A percentile compares a stretch with the other conserved stretches of the same genome.
Evolutionary conservation across 2,113 vertebrate species (phyloP).

Genomic region (Australoheros scitulus): DNA sequence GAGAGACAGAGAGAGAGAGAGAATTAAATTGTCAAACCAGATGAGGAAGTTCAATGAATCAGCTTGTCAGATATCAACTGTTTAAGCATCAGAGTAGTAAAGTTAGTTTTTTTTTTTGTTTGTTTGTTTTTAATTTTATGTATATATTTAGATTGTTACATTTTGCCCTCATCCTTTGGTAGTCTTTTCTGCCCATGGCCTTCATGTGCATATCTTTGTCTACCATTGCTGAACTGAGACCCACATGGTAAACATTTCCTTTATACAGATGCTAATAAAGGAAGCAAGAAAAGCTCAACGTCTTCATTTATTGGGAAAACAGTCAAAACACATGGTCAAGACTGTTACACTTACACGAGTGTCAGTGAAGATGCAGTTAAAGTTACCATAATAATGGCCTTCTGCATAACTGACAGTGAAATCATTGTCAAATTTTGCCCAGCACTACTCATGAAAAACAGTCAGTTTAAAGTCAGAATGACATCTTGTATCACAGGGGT

Average conservation of each 20-base stretch:
- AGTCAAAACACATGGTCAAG: background rate
- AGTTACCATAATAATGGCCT: background rate
- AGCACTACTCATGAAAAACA: background rate
- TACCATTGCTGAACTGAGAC: background rate
- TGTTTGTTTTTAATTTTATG: background rate
- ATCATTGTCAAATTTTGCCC: background rate
- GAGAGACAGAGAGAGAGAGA: too few species aligned
- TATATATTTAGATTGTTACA: background rate
- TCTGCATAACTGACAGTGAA: background rate
- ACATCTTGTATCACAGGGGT: background rate
- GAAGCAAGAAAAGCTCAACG: background rate
- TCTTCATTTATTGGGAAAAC: background rate
- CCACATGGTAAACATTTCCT: background rate
- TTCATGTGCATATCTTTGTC: rapidly evolving
- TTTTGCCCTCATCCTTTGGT: background rate
- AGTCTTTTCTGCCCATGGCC: background rate
- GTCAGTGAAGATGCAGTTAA: background rate
- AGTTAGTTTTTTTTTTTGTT: rapidly evolving
- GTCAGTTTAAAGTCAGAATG: background rate
- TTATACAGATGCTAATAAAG: background rate
- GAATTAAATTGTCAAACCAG: background rate
- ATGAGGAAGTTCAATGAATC: background rate
- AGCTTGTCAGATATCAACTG: background rate
- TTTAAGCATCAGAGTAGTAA: background rate
- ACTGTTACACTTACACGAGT: background rate